These are phyloP conservation scores for Rhinopomastus cyanomelas DNA, from an alignment of 2,113 vertebrate species.

Conservation along the genomic window DNA sequence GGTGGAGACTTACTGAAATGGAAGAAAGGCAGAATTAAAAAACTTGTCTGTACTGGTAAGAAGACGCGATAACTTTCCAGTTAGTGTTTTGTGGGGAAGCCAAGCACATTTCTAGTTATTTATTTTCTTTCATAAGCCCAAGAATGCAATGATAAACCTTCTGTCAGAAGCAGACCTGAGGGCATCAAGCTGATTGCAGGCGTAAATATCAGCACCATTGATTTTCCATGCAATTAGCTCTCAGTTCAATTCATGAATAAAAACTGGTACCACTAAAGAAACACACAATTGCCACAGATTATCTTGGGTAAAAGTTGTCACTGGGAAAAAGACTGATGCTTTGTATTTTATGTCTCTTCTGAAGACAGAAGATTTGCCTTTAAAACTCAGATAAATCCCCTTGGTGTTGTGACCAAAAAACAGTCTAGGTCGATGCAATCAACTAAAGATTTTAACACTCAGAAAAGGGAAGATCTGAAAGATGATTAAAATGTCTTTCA, in stretches of 20 bases:
- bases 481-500: neutral
- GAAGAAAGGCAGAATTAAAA: constrained; percentile 90
- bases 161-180: neutral
- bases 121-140: neutral
- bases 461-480: neutral
- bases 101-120: neutral
- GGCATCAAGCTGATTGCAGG: neutral
- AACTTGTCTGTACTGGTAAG: constrained; percentile 93
- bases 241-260: neutral
- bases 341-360: neutral
- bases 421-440: neutral
- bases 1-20: constrained; percentile 97
- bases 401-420: neutral
- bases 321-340: neutral
- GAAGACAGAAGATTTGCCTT: neutral
- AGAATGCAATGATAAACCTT: neutral
- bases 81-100: neutral
- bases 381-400: neutral
- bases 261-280: neutral
- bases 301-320: neutral
- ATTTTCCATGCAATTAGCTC: neutral
- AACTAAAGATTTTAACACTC: neutral
- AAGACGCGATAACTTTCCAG: neutral
- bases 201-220: neutral
- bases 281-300: neutral